Evolutionary conservation across 2,797 vertebrate genomes (phyloP), one percentile per base, ranked within the genome.

Genomic region (Galaxias olidus): DNA sequence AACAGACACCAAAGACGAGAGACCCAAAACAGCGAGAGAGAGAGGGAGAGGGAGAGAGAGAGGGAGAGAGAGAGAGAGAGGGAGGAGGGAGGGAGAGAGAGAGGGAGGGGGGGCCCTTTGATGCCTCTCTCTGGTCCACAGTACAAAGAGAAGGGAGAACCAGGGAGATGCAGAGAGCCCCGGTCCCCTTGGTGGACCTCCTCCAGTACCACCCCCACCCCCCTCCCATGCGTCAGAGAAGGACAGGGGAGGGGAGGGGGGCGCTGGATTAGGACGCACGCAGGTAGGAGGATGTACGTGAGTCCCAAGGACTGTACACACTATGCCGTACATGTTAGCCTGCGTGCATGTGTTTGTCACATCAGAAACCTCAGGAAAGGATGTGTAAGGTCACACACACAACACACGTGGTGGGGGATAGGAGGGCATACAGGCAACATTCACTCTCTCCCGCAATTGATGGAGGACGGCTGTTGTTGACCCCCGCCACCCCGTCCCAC

Each of bases 61-160:
- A 63, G 79, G 82, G 81, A 63, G 71, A 74, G 67, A 73, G 83
- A 82, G 87, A 84, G 86, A 79, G 80, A 84, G 80, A 79, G 79
- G 85, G 87, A 52, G 57, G 61, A 59, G 20, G 15, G 50, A 56
- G 66, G n/a, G 49, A n/a, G 20, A 48, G 43, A 61, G 44, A 59
- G 13, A 60, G 50, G 85, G 84, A 87, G 87, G 83, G 77, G 75
- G 81, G 71, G 64, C 69, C 66, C 86, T 90, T 89, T 89, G 86
- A 90, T 89, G 87, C 84, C 88, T 84, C 88, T 87, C 84, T 87
- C 84, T 84, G 63, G 73, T 87, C 76, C 72, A 83, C 81, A 81
- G 75, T 53, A 80, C 75, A 81, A 83, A 85, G 84, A 81, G 71
- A n/a, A n/a, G 67, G 79, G 2, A 78, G 78, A 86, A 84, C 84